A percentile compares a stretch with the other conserved stretches of the same genome.
Conservation (phyloP, 2,888 invertebrate genomes). For the Beris chalybata region DNA sequence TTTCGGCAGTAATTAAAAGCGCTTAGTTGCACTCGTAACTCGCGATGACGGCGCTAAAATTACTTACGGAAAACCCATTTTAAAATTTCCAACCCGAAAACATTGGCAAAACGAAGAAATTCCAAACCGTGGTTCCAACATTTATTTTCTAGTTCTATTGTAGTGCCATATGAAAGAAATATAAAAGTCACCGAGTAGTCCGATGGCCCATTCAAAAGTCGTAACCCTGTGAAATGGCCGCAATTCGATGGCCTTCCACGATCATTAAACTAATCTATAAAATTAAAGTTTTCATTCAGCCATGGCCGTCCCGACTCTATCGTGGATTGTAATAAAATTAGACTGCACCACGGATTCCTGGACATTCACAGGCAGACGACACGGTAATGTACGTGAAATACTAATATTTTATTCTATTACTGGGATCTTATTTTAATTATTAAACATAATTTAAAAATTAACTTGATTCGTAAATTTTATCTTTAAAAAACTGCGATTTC, state of each 20-base stretch:
- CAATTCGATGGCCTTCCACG: conserved; percentile 19
- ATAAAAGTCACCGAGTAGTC: background rate
- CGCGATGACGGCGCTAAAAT: background rate
- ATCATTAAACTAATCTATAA: conserved; percentile 19
- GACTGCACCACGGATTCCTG: too few relatives aligned
- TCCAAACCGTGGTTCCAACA: background rate
- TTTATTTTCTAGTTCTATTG: background rate
- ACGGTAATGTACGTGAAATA: too few relatives aligned
- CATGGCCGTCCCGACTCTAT: too few relatives aligned
- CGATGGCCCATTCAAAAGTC: conserved; percentile 24
- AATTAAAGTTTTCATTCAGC: background rate
- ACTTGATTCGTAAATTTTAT: too few relatives aligned
- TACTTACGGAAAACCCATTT: background rate
- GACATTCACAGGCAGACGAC: too few relatives aligned
- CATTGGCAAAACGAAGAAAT: conserved; percentile 5
- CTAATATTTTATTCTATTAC: too few relatives aligned
- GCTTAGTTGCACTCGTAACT: conserved; percentile 14
- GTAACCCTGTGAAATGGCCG: conserved; percentile 24
- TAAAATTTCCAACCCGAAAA: background rate
- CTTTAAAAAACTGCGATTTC: too few relatives aligned
- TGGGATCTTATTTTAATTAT: too few relatives aligned
- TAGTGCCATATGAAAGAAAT: background rate
- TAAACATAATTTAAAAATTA: too few relatives aligned
- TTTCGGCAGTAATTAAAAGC: background rate
- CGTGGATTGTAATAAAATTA: too few relatives aligned